Evolutionary conservation across 2,888 invertebrate species (phyloP), one percentile per base, ranked within the genome.

Genomic region (Sipha maydis): DNA sequence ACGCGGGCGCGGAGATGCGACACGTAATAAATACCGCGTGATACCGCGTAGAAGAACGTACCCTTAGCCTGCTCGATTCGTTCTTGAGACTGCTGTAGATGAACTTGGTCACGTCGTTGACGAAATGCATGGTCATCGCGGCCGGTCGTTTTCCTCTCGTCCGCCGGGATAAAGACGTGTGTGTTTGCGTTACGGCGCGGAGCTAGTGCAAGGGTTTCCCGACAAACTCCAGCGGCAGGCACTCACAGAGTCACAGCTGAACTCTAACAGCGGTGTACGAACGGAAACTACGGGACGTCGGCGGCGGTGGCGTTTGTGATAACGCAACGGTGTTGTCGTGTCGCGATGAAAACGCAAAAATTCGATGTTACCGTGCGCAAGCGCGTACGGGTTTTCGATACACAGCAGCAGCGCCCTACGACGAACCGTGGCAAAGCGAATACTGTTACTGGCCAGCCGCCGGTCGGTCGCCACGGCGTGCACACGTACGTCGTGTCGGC

Each of bases 81-180:
- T 75, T 88, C 19, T 31, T 61, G 67, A 88, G 80, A 73, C 88
- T 80, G 80, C 75, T 69, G 75, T 75, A 88, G n/a, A 88, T 25
- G 75, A 88, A 88, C 80, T 88, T 88, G 82, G 88, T 61, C 71
- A 88, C 88, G 73, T 88, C 88, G 75, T 88, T 88, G 75, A 88
- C 21, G 80, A 88, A 88, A 67, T 88, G 73, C 88, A 88, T 88
- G 1, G 14, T 85, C 31, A 14, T 41, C 1, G 11, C 21, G 48
- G 19, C 56, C 56, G 21, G 4, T 56, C 14, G n/a, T 69, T 11
- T 31, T 31, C 17, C 31, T 4, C 4, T 71, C 17, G 17, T 7
- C 17, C 17, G 17, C 5, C 1, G 17, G 5, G 11, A 8, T 8
- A 41, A 41, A 41, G 14, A 48, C 48, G 14, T 11, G 11, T 38